A percentile compares a stretch with the other conserved stretches of the same genome.
Conservation (phyloP, 2,888 invertebrate genomes). For the Ptychoptera contaminata region DNA sequence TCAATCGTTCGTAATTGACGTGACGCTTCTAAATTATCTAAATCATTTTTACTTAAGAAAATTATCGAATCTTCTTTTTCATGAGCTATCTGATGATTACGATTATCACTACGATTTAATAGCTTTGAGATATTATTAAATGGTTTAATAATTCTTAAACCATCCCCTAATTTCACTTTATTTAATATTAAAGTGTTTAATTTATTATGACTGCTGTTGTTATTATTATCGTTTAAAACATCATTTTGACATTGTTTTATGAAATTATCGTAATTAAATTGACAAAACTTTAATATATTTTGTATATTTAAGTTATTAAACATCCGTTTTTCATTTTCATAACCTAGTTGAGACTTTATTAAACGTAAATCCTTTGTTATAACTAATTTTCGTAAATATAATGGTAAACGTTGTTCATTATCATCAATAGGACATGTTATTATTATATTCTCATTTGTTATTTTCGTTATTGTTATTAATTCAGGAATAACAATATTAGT, state of each 20-base stretch:
- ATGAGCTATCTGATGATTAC: conserved; percentile 25
- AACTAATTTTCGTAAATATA: conserved; percentile 34
- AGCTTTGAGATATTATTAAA: conserved; percentile 24
- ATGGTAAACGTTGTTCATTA: conserved; percentile 32
- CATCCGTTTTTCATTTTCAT: conserved; percentile 30
- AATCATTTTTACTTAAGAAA: conserved; percentile 47
- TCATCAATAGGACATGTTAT: conserved; percentile 37
- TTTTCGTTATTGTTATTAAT: conserved; percentile 23
- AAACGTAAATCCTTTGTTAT: conserved; percentile 29
- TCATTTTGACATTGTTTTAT: conserved; percentile 14
- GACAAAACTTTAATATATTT: conserved; percentile 29
- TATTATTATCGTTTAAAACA: too few relatives aligned
- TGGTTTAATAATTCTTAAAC: conserved; percentile 37
- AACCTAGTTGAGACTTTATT: conserved; percentile 25
- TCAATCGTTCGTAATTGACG: conserved; percentile 22
- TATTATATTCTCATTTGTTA: conserved; percentile 27
- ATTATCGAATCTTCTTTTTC: conserved; percentile 51
- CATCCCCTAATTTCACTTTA: conserved; percentile 12
- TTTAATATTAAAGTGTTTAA: too few relatives aligned
- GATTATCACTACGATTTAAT: conserved; percentile 28
- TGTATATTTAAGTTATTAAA: conserved; percentile 29
- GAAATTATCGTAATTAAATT: conserved; percentile 30
- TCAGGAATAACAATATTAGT: conserved; percentile 20
- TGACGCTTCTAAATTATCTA: conserved; percentile 42
- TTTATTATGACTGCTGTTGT: conserved; percentile 14